Percentiles rank a stretch among this genome's conserved stretches.
Evolutionary conservation across 2,888 invertebrate genomes (phyloP).

Genomic region (Syritta pipiens): DNA sequence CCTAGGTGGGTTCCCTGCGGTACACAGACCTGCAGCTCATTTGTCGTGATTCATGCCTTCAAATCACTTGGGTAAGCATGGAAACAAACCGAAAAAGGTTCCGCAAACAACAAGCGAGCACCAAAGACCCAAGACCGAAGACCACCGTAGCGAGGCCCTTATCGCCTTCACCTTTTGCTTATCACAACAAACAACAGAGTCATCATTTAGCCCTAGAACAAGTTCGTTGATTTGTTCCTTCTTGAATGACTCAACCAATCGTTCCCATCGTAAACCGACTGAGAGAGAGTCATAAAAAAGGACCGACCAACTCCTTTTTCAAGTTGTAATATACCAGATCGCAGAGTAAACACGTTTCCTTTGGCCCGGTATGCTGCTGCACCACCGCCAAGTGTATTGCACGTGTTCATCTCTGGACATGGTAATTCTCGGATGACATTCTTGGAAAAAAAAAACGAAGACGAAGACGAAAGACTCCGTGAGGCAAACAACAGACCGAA

Average conservation of each 20-base stretch:
- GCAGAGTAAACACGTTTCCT: slow-evolving; percentile 53
- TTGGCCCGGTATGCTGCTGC: not conserved
- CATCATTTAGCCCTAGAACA: slow-evolving; percentile 54
- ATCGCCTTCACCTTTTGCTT: slow-evolving; percentile 57
- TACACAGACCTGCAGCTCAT: not conserved
- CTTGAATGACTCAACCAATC: slow-evolving; percentile 39
- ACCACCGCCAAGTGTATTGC: slow-evolving; percentile 55
- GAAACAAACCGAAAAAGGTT: slow-evolving; percentile 22
- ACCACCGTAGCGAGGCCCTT: slow-evolving; percentile 58
- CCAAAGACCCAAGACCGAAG: too few species aligned
- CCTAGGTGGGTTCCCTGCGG: slow-evolving; percentile 5
- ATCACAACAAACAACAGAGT: slow-evolving; percentile 67
- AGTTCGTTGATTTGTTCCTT: slow-evolving; percentile 52
- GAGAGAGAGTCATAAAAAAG: slow-evolving; percentile 9
- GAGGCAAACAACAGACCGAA: not conserved
- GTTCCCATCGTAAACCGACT: slow-evolving; percentile 36
- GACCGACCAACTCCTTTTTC: slow-evolving; percentile 41
- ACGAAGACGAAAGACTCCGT: not conserved
- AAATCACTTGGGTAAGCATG: slow-evolving; percentile 31
- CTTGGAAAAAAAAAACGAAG: slow-evolving; percentile 41
- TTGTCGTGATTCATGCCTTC: slow-evolving; percentile 41
- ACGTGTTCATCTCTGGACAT: slow-evolving; percentile 65
- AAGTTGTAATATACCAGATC: slow-evolving; percentile 48
- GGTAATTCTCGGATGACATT: slow-evolving; percentile 69
- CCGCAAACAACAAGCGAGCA: slow-evolving; percentile 44